Percentiles rank a stretch among this genome's conserved stretches.
phyloP scores from a whole-genome alignment of 2,113 vertebrate genomes.

The Platichthys stellatus region DNA sequence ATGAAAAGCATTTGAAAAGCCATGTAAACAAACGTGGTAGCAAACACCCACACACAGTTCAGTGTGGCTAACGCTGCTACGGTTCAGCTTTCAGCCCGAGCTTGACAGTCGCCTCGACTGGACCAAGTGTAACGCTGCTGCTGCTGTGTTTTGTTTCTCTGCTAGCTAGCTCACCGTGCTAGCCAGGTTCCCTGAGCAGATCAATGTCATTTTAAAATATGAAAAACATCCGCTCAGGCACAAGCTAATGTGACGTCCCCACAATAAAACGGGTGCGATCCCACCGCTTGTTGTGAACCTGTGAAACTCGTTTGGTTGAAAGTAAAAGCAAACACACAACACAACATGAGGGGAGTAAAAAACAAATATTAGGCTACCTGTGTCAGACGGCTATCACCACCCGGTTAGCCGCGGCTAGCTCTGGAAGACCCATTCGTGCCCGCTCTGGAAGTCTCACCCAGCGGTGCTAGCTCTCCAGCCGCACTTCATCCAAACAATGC shows the following conservation, averaged over 20 bases:
- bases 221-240: constrained; percentile 23
- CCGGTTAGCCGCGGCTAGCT: constrained; percentile 75
- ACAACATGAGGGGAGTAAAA: constrained; percentile 19
- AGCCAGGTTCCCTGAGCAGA: constrained; percentile 57
- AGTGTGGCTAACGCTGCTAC: background rate
- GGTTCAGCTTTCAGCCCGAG: background rate
- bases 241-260: background rate
- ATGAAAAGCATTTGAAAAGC: background rate
- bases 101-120: background rate
- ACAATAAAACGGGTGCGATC: background rate
- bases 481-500: constrained; percentile 64
- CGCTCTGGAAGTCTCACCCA: constrained; percentile 52
- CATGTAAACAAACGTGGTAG: constrained; percentile 64
- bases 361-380: constrained; percentile 59
- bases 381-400: constrained; percentile 57
- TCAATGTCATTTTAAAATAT: constrained; percentile 57
- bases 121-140: constrained; percentile 1
- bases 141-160: constrained; percentile 13
- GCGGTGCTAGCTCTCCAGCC: constrained; percentile 45
- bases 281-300: background rate
- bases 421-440: constrained; percentile 63
- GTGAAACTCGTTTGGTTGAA: background rate
- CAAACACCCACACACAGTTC: background rate
- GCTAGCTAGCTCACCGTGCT: constrained; percentile 28
- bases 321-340: background rate